phyloP scores from a whole-genome alignment of 2,888 invertebrate genomes.

The Syrphus vitripennis region DNA sequence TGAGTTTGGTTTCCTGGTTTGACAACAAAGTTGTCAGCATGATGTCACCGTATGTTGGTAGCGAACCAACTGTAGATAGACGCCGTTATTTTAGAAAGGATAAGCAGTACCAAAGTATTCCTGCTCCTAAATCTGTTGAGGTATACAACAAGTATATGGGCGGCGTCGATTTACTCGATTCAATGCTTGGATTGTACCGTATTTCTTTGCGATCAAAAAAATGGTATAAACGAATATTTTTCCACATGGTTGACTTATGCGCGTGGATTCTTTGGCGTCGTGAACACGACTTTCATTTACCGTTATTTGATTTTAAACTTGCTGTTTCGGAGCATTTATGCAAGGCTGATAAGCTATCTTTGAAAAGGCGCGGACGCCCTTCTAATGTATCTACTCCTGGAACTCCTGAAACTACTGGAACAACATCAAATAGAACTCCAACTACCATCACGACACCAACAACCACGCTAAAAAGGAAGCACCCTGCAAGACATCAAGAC shows the following conservation, averaged over 20 bases:
- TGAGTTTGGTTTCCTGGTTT: conserved; percentile 59
- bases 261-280: conserved; percentile 1
- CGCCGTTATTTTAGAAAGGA: conserved; percentile 46
- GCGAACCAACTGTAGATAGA: conserved; percentile 37
- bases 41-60: conserved; percentile 55
- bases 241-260: conserved; percentile 10
- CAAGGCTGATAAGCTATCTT: not conserved
- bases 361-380: not conserved
- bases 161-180: too few relatives aligned
- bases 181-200: too few relatives aligned
- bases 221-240: conserved; percentile 40
- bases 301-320: not conserved
- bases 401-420: not conserved
- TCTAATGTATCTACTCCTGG: not conserved
- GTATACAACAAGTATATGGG: conserved; percentile 42
- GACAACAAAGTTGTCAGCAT: conserved; percentile 61
- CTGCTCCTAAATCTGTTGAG: conserved; percentile 19
- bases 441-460: not conserved
- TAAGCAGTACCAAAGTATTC: conserved; percentile 46
- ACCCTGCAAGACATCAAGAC: not conserved
- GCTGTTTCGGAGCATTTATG: not conserved
- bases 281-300: not conserved
- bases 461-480: not conserved
- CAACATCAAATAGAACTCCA: not conserved
- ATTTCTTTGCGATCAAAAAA: too few relatives aligned